Evolutionary conservation across 2,113 vertebrate species (phyloP).

Genomic region (Puntigrus tetrazona): DNA sequence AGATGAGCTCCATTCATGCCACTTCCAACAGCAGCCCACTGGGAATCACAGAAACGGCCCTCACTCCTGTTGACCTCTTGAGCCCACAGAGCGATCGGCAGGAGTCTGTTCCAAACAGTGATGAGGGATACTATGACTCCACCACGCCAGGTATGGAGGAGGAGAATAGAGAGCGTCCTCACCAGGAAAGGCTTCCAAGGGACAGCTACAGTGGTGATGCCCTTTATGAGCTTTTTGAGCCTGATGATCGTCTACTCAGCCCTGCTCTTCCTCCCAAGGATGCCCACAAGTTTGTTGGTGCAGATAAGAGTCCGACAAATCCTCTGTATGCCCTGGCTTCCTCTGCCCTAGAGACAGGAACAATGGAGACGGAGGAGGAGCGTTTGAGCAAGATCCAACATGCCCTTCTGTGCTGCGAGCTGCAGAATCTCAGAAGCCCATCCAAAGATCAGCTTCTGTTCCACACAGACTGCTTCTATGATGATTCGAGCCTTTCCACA

Average conservation of each 20-base stretch:
- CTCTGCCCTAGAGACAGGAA: constrained; percentile 73
- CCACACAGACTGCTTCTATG: constrained; percentile 60
- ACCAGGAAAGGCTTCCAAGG: constrained; percentile 83
- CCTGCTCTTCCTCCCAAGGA: constrained; percentile 75
- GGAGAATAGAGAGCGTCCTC: constrained; percentile 80
- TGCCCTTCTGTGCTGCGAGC: constrained; percentile 81
- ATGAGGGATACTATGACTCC: constrained; percentile 97
- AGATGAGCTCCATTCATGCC: constrained; percentile 65
- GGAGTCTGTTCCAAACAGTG: constrained; percentile 92
- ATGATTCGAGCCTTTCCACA: constrained; percentile 58
- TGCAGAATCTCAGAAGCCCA: constrained; percentile 70
- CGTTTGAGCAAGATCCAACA: constrained; percentile 82
- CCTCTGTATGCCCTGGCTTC: constrained; percentile 73
- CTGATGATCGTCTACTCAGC: constrained; percentile 85
- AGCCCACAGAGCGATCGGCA: constrained; percentile 95
- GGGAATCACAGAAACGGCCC: constrained; percentile 61
- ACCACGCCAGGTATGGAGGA: constrained; percentile 91
- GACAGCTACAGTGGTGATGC: constrained; percentile 98
- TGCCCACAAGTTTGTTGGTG: constrained; percentile 76
- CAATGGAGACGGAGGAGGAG: constrained; percentile 82
- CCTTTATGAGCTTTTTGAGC: constrained; percentile 93
- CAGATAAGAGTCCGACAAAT: constrained; percentile 65
- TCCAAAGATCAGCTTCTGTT: constrained; percentile 63
- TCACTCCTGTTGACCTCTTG: constrained; percentile 73
- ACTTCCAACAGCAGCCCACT: constrained; percentile 66